phyloP scores from a whole-genome alignment of 2,888 invertebrate genomes.

The Drosophila parthenogenetica region DNA sequence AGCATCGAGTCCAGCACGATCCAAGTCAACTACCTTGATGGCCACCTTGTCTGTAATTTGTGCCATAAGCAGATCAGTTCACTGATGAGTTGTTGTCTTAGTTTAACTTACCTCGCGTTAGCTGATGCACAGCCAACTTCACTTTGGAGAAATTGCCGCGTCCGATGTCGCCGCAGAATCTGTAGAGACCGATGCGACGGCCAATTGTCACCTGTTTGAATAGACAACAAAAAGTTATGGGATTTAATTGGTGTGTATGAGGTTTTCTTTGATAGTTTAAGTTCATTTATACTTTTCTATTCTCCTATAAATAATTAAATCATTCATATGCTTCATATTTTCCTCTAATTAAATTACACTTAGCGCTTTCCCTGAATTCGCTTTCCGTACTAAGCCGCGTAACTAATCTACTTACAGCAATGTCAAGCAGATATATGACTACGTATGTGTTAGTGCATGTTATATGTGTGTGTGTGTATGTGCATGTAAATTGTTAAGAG shows the following conservation, averaged over 20 bases:
- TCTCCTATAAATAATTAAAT: too few species aligned
- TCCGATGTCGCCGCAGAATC: constrained; percentile 90
- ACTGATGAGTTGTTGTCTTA: neutral
- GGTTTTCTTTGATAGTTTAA: too few species aligned
- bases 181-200: constrained; percentile 90
- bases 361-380: constrained; percentile 1
- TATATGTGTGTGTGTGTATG: too few species aligned
- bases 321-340: neutral
- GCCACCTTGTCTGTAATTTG: constrained; percentile 88
- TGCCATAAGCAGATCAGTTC: neutral
- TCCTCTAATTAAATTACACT: constrained; percentile 8
- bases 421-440: constrained; percentile 27
- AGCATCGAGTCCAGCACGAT: constrained; percentile 89
- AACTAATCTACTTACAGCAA: constrained; percentile 41
- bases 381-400: constrained; percentile 8
- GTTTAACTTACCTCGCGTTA: constrained; percentile 88
- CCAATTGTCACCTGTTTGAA: constrained; percentile 87
- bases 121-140: constrained; percentile 90
- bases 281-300: too few species aligned
- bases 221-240: too few species aligned
- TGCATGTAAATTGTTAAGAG: constrained; percentile 23
- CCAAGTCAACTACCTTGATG: constrained; percentile 91
- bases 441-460: neutral
- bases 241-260: too few species aligned
- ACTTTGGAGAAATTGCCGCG: constrained; percentile 93